A percentile compares a stretch with the other conserved stretches of the same genome.
phyloP scores from a whole-genome alignment of 1,140 invertebrate species.

The Bombus vancouverensis region DNA sequence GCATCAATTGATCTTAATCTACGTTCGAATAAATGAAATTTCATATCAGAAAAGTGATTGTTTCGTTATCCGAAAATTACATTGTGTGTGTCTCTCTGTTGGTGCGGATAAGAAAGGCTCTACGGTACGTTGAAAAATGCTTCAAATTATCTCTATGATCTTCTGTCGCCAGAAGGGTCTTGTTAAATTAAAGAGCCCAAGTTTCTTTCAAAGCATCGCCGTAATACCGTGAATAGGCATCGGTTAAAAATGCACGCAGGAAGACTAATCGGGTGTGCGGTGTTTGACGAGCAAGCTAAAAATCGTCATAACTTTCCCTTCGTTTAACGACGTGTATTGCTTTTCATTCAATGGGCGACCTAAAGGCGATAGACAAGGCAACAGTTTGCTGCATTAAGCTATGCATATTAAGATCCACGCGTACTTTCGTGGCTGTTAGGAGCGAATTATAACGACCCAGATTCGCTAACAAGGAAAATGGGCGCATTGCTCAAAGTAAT shows the following conservation, averaged over 20 bases:
- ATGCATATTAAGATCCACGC: conserved; percentile 60
- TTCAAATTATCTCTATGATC: not conserved
- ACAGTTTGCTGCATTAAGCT: conserved; percentile 32
- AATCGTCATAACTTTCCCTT: conserved; percentile 66
- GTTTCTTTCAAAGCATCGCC: not conserved
- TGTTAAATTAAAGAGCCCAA: not conserved
- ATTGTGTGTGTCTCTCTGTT: too few species aligned
- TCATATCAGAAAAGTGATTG: too few species aligned
- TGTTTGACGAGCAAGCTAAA: not conserved
- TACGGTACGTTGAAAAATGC: too few species aligned
- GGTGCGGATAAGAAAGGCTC: too few species aligned
- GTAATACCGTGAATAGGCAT: not conserved
- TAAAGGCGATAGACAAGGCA: conserved; percentile 22
- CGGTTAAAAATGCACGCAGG: conserved; percentile 7
- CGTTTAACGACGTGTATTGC: conserved; percentile 11
- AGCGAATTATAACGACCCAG: conserved; percentile 53
- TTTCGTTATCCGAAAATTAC: too few species aligned
- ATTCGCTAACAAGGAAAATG: conserved; percentile 37
- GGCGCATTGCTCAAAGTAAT: conserved; percentile 6
- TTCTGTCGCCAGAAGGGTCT: not conserved
- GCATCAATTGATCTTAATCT: too few species aligned
- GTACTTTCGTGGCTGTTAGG: conserved; percentile 45
- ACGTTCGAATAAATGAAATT: too few species aligned
- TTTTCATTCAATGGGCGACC: conserved; percentile 55
- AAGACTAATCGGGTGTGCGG: not conserved